Base-by-base conservation (phyloP, 2,113 vertebrate genomes). In the Nothocercus nigrocapillus region DNA sequence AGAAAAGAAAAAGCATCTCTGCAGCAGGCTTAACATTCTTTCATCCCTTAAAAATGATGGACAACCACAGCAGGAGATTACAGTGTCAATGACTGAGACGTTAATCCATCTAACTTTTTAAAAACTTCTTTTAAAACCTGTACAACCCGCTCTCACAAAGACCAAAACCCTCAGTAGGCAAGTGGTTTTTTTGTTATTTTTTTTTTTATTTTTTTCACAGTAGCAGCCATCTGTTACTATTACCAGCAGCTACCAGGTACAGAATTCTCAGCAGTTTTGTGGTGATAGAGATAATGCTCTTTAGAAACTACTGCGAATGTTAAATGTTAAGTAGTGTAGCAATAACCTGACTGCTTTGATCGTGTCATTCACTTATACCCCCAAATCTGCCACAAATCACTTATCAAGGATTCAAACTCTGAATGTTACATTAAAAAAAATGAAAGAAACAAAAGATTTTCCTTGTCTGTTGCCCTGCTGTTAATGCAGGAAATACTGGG, bases 1-100 rank as follows among this genome's bases (percentile, higher is more conserved):
- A 96, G 76, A 84, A 80, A 96, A 93, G 66, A 91, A 94, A 90
- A 97, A 93, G 74, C 25, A 83, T 91, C 88, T 95, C 81, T 81
- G 87, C 85, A 95, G 69, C 45, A 95, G 69, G 68, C 66, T 92
- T 92, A 90, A 89, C 36, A 61, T 81, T 72, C 81, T 91, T 95
- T 97, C 66, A 95, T 96, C 93, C 67, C 83, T 96, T 91, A 96
- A 94, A 97, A 93, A 91, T 97, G 70, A 98, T 77, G 97, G 85
- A 87, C 76, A 82, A 88, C 87, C 80, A 73, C 92, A 97, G 92
- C 82, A 96, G 76, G 94, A 97, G 94, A 96, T 94, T 95, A 95
- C 78, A 56, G 70, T 83, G 85, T 75, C 89, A 87, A 80, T 0
- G 3, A 76, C 69, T 93, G 80, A 97, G 82, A 68, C 11, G 5